Evolutionary conservation across 2,888 invertebrate species (phyloP).

Genomic region (Apamea monoglypha): DNA sequence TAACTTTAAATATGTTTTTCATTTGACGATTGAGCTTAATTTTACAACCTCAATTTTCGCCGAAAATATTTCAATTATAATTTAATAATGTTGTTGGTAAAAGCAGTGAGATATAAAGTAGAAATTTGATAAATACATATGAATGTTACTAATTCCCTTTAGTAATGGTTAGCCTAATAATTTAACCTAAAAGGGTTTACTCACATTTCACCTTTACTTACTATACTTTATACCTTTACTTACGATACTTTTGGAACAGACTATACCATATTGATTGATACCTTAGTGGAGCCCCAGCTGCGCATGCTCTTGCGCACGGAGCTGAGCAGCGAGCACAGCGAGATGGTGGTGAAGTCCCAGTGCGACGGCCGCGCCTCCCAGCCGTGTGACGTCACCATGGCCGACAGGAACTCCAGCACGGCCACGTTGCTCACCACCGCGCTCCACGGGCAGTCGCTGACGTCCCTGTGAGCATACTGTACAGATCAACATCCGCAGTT

Average conservation of each 20-base stretch:
- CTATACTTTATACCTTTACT: too few relatives aligned
- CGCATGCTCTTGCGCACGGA: slow-evolving; percentile 83
- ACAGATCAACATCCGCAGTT: neutral
- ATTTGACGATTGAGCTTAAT: too few relatives aligned
- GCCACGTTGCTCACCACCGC: slow-evolving; percentile 73
- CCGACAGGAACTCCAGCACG: slow-evolving; percentile 67
- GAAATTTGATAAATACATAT: too few relatives aligned
- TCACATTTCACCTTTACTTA: neutral
- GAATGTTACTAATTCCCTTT: too few relatives aligned
- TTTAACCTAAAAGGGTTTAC: neutral
- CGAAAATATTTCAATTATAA: too few relatives aligned
- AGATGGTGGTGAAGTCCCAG: slow-evolving; percentile 94
- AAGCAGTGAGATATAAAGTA: too few relatives aligned
- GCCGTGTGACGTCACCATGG: slow-evolving; percentile 67
- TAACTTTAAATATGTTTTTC: too few relatives aligned
- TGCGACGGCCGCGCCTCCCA: slow-evolving; percentile 85
- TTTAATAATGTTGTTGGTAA: too few relatives aligned
- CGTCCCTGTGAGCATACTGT: slow-evolving; percentile 48
- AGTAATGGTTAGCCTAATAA: too few relatives aligned
- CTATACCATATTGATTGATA: slow-evolving; percentile 66
- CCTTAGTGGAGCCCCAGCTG: slow-evolving; percentile 88
- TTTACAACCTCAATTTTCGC: too few relatives aligned
- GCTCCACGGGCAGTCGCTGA: slow-evolving; percentile 61
- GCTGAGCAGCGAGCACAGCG: slow-evolving; percentile 92
- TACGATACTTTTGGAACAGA: neutral